Evolutionary conservation across 2,113 vertebrate species (phyloP), one percentile per base, ranked within the genome.

Genomic region (Hyla sarda): DNA sequence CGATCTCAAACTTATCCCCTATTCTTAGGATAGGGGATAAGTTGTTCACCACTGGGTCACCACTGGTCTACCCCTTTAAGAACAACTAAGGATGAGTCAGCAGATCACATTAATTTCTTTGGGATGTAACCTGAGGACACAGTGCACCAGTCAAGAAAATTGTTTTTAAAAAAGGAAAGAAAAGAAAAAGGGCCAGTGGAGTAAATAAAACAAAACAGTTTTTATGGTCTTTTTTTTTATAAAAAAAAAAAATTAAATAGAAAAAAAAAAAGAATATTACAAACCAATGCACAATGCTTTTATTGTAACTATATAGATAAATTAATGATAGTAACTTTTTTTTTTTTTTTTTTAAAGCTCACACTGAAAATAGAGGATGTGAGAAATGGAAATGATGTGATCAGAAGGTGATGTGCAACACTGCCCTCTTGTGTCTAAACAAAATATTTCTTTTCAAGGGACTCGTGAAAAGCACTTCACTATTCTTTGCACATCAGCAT

Each of bases 381-480:
- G 65, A 16, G 34, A 71, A 71, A 23, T 71, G 0, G 19, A 67
- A 32, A 41, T 6, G 32, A 71, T 81, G 1, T 1, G 0, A 17
- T 41, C 3, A 58, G 30, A 21, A 41, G 78, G 37, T 48, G 77
- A 62, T 82, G 30, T 73, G 28, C 67, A 73, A 73, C 37, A 48
- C 78, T 82, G 85, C 77, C 85, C 80, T 30, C 77, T 74, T 11
- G 85, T 87, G 85, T 21, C 32, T 32, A 14, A 48, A 14, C 17
- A 19, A 1, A 14, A 30, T 30, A 75, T 28, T 12, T 32, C 82
- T 30, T 47, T 47, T 73, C 32, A 52, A 30, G 19, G 56, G 14
- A 56, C 7, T 21, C n/a, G n/a, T n/a, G 3, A 4, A 58, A 58
- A n/a, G 21, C 6, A 19, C 65, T 58, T 58, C 0, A 7, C 13